These are phyloP conservation scores for Wiebesia pumilae DNA, from an alignment of 1,140 invertebrate species.

Conservation along the genomic window DNA sequence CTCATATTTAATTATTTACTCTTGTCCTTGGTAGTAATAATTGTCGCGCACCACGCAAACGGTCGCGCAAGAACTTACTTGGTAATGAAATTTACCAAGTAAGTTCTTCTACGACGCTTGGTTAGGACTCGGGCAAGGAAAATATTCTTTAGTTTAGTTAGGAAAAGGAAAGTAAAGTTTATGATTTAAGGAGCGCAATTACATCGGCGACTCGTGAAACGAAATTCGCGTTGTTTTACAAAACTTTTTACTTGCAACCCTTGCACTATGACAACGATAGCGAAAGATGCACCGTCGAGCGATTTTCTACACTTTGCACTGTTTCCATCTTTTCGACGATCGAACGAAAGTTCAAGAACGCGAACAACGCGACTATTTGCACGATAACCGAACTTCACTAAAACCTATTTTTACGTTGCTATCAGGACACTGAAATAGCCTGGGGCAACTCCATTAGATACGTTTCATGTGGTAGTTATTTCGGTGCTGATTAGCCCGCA, in stretches of 20 bases:
- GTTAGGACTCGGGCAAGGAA: neutral
- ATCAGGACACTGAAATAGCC: conserved; percentile 1
- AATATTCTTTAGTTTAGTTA: neutral
- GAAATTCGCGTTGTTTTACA: neutral
- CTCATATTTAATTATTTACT: too few species aligned
- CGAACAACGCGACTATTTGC: neutral
- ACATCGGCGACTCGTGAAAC: neutral
- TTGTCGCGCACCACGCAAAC: too few species aligned
- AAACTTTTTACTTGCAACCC: neutral
- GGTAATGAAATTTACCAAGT: neutral
- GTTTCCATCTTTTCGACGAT: neutral
- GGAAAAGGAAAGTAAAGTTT: too few species aligned
- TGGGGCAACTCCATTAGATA: neutral
- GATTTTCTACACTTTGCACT: neutral
- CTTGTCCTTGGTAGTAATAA: too few species aligned
- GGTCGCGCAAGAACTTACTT: too few species aligned
- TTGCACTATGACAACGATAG: neutral
- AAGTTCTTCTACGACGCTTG: neutral
- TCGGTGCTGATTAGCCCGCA: conserved; percentile 1
- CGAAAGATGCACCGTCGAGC: neutral
- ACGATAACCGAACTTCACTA: neutral
- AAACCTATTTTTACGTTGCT: conserved; percentile 6
- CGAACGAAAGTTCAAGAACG: neutral
- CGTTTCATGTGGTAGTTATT: conserved; percentile 12
- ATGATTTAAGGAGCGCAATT: too few species aligned